Percentiles rank a stretch among this genome's conserved stretches.
phyloP scores from a whole-genome alignment of 2,888 invertebrate genomes.

The Andrena haemorrhoa region DNA sequence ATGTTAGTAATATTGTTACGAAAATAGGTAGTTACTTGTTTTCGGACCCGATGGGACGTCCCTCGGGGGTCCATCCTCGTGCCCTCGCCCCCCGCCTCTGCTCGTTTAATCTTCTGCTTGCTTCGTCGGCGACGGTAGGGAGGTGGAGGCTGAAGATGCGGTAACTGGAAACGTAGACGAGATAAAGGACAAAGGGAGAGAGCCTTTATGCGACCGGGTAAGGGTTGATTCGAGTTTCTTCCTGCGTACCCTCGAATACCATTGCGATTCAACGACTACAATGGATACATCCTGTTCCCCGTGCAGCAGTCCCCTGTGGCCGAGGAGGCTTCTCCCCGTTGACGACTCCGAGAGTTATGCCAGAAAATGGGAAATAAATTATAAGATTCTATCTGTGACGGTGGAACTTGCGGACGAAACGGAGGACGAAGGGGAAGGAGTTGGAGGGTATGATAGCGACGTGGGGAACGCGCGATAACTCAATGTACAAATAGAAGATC shows the following conservation, averaged over 20 bases:
- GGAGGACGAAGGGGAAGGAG: no score
- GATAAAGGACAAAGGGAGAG: constrained; percentile 19
- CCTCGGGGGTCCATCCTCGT: background rate
- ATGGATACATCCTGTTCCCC: constrained; percentile 5
- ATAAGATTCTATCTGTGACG: constrained; percentile 27
- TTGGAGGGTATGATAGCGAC: constrained; percentile 25
- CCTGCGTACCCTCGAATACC: constrained; percentile 6
- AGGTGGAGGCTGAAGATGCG: background rate
- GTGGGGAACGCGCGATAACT: constrained; percentile 28
- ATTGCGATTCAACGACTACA: constrained; percentile 18
- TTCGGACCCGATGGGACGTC: constrained; percentile 18
- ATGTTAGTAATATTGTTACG: constrained; percentile 65
- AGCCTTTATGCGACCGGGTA: background rate
- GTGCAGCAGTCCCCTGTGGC: background rate
- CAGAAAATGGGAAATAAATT: constrained; percentile 43
- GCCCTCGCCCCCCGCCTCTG: background rate
- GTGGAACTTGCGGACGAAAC: constrained; percentile 5
- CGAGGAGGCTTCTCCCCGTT: constrained; percentile 5
- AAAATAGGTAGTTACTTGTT: constrained; percentile 59
- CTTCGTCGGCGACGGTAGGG: background rate
- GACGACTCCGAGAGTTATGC: constrained; percentile 30
- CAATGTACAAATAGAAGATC: constrained; percentile 27
- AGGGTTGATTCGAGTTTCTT: constrained; percentile 7
- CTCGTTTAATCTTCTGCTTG: background rate
- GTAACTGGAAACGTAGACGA: constrained; percentile 16